Conservation (phyloP, 1,140 invertebrate genomes). For the Drosophila ironensis region DNA sequence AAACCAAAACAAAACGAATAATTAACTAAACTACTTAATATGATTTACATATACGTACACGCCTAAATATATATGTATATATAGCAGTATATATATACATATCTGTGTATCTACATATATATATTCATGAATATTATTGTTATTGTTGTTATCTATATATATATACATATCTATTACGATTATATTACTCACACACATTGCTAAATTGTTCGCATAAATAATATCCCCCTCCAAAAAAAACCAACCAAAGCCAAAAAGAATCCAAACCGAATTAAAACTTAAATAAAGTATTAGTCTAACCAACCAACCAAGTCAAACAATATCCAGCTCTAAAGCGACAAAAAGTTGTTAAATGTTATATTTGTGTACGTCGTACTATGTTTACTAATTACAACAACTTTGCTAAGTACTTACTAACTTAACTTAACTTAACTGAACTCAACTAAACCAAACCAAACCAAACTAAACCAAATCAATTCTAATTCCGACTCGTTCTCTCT, state of each 20-base stretch:
- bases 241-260: constrained; percentile 58
- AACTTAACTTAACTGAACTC: constrained; percentile 30
- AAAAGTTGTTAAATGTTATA: constrained; percentile 79
- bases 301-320: constrained; percentile 64
- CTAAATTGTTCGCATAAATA: constrained; percentile 81
- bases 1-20: constrained; percentile 65
- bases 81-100: constrained; percentile 52
- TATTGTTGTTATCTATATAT: constrained; percentile 79
- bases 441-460: constrained; percentile 60
- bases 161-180: constrained; percentile 71
- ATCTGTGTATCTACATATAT: constrained; percentile 65
- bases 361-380: constrained; percentile 79
- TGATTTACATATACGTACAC: constrained; percentile 79
- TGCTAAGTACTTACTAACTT: constrained; percentile 59
- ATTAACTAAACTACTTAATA: constrained; percentile 77
- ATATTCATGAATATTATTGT: constrained; percentile 81
- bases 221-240: constrained; percentile 59
- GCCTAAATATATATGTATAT: constrained; percentile 72
- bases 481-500: constrained; percentile 55
- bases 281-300: constrained; percentile 78
- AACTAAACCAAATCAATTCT: constrained; percentile 46
- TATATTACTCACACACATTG: constrained; percentile 78
- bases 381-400: constrained; percentile 77
- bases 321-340: constrained; percentile 59
- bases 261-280: constrained; percentile 58